A percentile compares a stretch with the other conserved stretches of the same genome.
These are phyloP conservation scores for Trichechus manatus DNA, from an alignment of 2,113 vertebrate species.

Conservation along the genomic window DNA sequence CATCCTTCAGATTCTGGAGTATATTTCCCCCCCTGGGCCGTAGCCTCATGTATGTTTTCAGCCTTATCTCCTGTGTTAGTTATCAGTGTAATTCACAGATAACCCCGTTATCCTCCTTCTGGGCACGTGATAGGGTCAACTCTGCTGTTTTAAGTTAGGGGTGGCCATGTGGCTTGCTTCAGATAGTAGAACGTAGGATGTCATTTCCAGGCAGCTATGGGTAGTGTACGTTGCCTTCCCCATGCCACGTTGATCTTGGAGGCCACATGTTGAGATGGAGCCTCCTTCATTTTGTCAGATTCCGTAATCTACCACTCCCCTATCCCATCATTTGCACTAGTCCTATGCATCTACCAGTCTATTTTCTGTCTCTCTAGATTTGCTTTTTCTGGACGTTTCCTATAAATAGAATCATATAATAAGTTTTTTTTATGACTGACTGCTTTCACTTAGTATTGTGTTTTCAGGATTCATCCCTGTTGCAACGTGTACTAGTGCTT, in stretches of 20 bases:
- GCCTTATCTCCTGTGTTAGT: not conserved
- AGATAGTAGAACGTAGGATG: not conserved
- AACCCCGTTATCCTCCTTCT: not conserved
- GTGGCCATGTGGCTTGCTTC: not conserved
- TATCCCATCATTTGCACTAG: not conserved
- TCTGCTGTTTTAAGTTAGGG: not conserved
- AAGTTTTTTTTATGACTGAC: not conserved
- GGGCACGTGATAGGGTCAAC: not conserved
- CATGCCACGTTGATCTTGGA: not conserved
- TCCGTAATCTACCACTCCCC: not conserved
- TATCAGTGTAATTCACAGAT: not conserved
- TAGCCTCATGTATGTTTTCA: not conserved
- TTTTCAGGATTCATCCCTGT: not conserved
- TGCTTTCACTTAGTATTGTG: not conserved
- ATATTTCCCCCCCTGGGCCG: too few relatives aligned
- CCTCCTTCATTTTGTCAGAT: not conserved
- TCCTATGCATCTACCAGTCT: not conserved
- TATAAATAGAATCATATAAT: not conserved
- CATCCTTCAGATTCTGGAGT: not conserved
- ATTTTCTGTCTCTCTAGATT: not conserved
- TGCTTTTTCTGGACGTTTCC: not conserved
- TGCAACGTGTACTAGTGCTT: not conserved
- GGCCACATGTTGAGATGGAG: too few relatives aligned
- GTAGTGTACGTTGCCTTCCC: too few relatives aligned
- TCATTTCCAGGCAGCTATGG: not conserved